Conservation (phyloP, 2,797 vertebrate genomes). For the Tokudaia muenninki region DNA sequence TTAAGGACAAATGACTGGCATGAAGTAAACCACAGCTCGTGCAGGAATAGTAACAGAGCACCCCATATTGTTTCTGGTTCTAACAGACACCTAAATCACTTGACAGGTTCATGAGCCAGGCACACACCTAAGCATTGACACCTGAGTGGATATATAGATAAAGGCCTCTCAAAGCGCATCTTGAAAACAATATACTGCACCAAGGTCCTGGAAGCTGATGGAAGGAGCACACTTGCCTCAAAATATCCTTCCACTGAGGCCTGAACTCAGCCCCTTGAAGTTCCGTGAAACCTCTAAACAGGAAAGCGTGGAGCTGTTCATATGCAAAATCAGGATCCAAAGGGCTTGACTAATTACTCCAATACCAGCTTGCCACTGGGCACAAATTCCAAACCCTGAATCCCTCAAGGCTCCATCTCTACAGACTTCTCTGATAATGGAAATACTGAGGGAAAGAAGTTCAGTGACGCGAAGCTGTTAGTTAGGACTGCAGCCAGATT, state of each 20-base stretch:
- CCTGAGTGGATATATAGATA: not conserved
- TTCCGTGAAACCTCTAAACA: not conserved
- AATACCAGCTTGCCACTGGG: not conserved
- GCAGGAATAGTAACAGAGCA: not conserved
- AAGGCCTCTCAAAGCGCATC: not conserved
- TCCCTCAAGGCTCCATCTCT: not conserved
- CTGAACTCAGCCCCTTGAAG: not conserved
- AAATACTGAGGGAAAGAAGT: not conserved
- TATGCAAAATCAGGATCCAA: not conserved
- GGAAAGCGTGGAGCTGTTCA: not conserved
- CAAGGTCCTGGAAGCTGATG: not conserved
- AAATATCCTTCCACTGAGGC: not conserved
- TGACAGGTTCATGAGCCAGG: not conserved
- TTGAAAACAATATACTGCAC: not conserved
- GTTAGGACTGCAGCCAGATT: not conserved
- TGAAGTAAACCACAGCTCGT: not conserved
- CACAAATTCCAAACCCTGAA: not conserved
- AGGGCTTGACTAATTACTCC: not conserved
- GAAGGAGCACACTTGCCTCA: not conserved
- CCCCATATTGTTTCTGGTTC: constrained; percentile 34
- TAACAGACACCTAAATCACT: constrained; percentile 4
- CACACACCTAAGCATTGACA: not conserved
- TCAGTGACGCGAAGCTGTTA: not conserved
- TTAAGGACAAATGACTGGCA: not conserved
- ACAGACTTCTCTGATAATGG: constrained; percentile 13